Evolutionary conservation across 2,797 vertebrate species (phyloP).

Genomic region (Lithobates sylvaticus): DNA sequence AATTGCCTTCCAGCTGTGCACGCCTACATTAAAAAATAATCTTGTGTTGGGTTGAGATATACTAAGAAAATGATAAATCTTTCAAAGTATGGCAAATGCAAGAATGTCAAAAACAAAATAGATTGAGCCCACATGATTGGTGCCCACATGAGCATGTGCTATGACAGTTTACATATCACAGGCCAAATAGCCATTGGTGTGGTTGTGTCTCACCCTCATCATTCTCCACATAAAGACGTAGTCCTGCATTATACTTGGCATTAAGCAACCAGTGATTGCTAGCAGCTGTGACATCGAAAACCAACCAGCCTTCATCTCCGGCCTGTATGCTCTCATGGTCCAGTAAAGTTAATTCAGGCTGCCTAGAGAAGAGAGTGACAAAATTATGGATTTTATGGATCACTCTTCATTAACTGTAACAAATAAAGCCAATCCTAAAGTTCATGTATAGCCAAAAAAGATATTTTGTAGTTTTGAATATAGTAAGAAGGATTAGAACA

Average conservation of each 20-base stretch:
- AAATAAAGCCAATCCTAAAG: too few species aligned
- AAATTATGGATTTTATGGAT: too few species aligned
- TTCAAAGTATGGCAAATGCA: not conserved
- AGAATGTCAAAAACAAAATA: not conserved
- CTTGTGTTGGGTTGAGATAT: not conserved
- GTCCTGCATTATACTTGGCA: slow-evolving; percentile 86
- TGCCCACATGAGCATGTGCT: slow-evolving; percentile 5
- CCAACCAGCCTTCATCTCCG: slow-evolving; percentile 91
- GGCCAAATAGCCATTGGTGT: slow-evolving; percentile 11
- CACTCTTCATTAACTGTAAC: too few species aligned
- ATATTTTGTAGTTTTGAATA: too few species aligned
- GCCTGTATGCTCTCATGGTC: slow-evolving; percentile 90
- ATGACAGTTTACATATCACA: slow-evolving; percentile 5
- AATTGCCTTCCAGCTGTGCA: not conserved
- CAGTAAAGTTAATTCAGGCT: slow-evolving; percentile 91
- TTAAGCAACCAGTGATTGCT: slow-evolving; percentile 89
- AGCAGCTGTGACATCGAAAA: slow-evolving; percentile 91
- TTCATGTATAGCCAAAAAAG: too few species aligned
- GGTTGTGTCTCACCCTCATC: slow-evolving; percentile 83
- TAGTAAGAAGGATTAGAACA: too few species aligned
- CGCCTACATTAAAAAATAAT: not conserved
- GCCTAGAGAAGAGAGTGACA: slow-evolving; percentile 74
- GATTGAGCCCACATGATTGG: not conserved
- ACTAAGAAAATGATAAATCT: not conserved
- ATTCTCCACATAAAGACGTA: slow-evolving; percentile 92